Conservation (phyloP, 2,888 invertebrate species). For the Geophilus truncorum region DNA sequence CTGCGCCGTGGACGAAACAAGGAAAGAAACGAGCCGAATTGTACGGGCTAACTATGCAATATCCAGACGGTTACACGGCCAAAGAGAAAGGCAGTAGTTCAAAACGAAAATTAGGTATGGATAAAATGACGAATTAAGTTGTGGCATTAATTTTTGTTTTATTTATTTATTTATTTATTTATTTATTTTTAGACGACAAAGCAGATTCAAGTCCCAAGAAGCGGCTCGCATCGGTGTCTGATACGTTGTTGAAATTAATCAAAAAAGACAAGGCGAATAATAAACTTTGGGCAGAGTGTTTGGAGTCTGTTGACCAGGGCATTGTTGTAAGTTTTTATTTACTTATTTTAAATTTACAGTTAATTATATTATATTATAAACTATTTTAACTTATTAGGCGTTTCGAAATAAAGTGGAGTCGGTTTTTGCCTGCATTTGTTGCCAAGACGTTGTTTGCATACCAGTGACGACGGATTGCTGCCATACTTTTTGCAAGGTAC, state of each 20-base stretch:
- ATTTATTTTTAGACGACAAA: not conserved
- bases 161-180: no score
- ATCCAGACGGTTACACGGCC: not conserved
- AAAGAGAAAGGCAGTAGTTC: not conserved
- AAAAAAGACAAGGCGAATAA: not conserved
- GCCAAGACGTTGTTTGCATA: constrained; percentile 64
- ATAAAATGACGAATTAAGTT: not conserved
- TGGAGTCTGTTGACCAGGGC: not conserved
- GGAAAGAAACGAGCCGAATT: constrained; percentile 56
- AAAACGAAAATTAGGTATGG: not conserved
- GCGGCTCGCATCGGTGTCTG: not conserved
- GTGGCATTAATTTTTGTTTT: no score
- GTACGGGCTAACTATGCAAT: constrained; percentile 49
- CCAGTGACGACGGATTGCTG: constrained; percentile 69
- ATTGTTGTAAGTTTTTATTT: not conserved
- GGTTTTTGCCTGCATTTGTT: constrained; percentile 70
- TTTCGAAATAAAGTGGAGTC: constrained; percentile 62
- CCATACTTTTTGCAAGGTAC: constrained; percentile 70
- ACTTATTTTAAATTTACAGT: not conserved
- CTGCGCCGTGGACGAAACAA: constrained; percentile 71
- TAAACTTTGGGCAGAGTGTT: not conserved
- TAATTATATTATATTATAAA: no score
- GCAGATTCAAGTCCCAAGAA: not conserved
- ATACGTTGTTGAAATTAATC: not conserved
- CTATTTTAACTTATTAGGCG: constrained; percentile 50